phyloP scores from a whole-genome alignment of 1,140 invertebrate species.

The Cydia splendana region DNA sequence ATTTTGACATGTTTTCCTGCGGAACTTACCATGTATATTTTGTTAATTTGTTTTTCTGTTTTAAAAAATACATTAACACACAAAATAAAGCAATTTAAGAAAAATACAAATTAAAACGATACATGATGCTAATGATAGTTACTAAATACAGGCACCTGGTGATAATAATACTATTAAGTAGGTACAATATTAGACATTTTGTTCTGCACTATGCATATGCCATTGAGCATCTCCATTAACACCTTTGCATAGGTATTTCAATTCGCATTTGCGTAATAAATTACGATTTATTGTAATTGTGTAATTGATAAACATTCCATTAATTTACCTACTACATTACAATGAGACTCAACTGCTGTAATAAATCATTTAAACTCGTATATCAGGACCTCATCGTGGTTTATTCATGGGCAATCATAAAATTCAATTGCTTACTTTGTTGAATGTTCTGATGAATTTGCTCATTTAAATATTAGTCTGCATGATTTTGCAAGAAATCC shows the following conservation, averaged over 20 bases:
- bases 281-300: constrained; percentile 30
- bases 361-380: constrained; percentile 27
- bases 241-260: constrained; percentile 29
- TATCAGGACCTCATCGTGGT: constrained; percentile 13
- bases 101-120: no score
- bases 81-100: no score
- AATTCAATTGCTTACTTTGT: constrained; percentile 4
- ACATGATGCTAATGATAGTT: no score
- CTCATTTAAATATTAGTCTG: neutral
- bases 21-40: no score
- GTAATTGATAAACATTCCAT: constrained; percentile 29
- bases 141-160: no score
- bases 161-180: no score
- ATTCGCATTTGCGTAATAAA: constrained; percentile 30
- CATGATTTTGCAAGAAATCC: neutral
- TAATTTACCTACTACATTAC: constrained; percentile 26
- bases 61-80: no score
- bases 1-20: no score
- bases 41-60: no score
- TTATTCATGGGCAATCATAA: constrained; percentile 13
- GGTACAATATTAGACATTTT: no score
- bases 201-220: neutral
- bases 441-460: constrained; percentile 4
- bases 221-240: constrained; percentile 20
- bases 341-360: constrained; percentile 8